A percentile compares a stretch with the other conserved stretches of the same genome.
Conservation (phyloP, 2,797 vertebrate genomes). For the Xerus rutilus region DNA sequence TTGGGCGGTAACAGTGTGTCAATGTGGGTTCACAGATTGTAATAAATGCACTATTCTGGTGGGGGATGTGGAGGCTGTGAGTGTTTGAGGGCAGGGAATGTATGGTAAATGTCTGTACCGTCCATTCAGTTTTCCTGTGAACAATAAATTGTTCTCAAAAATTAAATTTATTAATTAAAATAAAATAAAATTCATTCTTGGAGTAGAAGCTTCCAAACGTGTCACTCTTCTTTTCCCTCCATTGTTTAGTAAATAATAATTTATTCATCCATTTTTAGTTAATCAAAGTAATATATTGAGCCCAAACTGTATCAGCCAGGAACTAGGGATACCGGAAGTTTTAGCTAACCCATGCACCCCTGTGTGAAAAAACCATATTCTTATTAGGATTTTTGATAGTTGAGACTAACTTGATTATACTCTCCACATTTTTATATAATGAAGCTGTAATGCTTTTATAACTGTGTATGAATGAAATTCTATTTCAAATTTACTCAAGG, state of each 20-base stretch:
- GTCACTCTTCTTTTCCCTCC: not conserved
- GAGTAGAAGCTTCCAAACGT: not conserved
- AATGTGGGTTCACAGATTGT: no score
- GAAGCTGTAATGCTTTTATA: not conserved
- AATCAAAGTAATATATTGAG: not conserved
- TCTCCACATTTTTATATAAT: not conserved
- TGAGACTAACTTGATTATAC: not conserved
- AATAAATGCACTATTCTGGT: no score
- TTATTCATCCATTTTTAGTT: not conserved
- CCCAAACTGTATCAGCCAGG: not conserved
- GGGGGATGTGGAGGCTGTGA: no score
- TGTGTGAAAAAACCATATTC: not conserved
- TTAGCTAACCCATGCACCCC: not conserved
- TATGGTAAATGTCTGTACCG: no score
- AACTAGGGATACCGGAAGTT: not conserved
- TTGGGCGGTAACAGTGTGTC: no score
- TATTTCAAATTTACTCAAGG: not conserved
- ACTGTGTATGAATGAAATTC: not conserved
- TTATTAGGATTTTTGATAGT: not conserved
- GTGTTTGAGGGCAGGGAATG: no score
- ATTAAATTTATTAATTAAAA: not conserved
- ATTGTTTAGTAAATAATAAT: constrained; percentile 2
- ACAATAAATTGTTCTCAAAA: no score
- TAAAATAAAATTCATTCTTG: not conserved
- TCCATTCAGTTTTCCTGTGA: no score